Evolutionary conservation across 2,888 invertebrate genomes (phyloP).

Genomic region (Mythimna impura): DNA sequence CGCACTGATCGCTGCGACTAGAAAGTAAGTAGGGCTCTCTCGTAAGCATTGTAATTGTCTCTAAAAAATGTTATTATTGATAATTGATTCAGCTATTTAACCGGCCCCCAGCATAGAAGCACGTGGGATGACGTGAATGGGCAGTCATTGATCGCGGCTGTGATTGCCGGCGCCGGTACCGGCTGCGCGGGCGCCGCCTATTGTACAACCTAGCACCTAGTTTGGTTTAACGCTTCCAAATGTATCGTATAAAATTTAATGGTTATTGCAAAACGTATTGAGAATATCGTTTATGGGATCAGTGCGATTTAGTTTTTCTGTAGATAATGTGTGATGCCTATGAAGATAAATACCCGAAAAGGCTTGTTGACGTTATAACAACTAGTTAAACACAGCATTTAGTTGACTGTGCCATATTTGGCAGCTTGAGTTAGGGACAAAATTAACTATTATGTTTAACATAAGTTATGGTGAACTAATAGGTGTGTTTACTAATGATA

Average conservation of each 20-base stretch:
- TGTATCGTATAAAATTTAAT: conserved; percentile 43
- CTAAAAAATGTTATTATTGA: conserved; percentile 64
- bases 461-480: conserved; percentile 46
- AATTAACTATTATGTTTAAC: conserved; percentile 24
- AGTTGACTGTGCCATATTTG: conserved; percentile 11
- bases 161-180: conserved; percentile 68
- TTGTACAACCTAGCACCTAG: conserved; percentile 59
- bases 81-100: conserved; percentile 68
- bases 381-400: conserved; percentile 25
- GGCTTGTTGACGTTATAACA: conserved; percentile 16
- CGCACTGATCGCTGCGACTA: conserved; percentile 39
- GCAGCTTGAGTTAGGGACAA: conserved; percentile 27
- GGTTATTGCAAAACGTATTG: conserved; percentile 45
- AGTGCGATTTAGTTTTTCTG: conserved; percentile 23
- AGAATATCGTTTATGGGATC: conserved; percentile 19
- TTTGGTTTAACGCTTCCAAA: conserved; percentile 47
- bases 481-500: conserved; percentile 59
- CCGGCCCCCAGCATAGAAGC: conserved; percentile 68
- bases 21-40: conserved; percentile 55
- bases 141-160: conserved; percentile 67
- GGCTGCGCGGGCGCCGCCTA: conserved; percentile 52
- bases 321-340: conserved; percentile 14
- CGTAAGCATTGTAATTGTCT: conserved; percentile 56
- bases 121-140: conserved; percentile 72
- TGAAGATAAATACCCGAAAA: conserved; percentile 20